These are phyloP conservation scores for Porites lutea DNA, from an alignment of 64 coral and sea anemone species.

Conservation along the genomic window DNA sequence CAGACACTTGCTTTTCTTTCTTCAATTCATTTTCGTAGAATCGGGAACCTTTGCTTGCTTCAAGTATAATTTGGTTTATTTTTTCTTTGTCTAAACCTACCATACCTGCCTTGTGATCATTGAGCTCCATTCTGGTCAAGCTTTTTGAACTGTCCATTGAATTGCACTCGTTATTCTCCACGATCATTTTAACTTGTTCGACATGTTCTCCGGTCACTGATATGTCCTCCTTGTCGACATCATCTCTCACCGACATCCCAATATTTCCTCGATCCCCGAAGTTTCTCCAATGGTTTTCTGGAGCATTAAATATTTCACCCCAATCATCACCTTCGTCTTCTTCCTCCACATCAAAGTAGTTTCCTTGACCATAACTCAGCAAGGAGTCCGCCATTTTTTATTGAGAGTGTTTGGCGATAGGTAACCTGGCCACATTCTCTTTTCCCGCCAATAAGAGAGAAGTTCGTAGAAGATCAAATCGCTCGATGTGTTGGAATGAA, in stretches of 20 bases:
- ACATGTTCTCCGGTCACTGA: background rate
- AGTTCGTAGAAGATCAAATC: background rate
- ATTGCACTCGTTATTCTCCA: background rate
- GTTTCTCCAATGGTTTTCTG: background rate
- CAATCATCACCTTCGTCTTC: slow-evolving; percentile 47
- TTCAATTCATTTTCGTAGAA: slow-evolving; percentile 94
- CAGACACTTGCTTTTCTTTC: slow-evolving; percentile 94
- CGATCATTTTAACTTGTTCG: background rate
- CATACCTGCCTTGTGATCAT: slow-evolving; percentile 98
- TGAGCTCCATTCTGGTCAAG: slow-evolving; percentile 88
- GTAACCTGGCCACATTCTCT: slow-evolving; percentile 32
- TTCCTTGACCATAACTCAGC: background rate
- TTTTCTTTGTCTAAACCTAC: slow-evolving; percentile 91
- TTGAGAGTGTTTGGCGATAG: background rate
- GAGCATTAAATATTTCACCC: slow-evolving; percentile 13
- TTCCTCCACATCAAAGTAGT: background rate
- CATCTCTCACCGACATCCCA: background rate
- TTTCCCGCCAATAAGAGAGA: slow-evolving; percentile 16
- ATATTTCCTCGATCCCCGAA: background rate
- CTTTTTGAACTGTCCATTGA: background rate
- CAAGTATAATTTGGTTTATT: slow-evolving; percentile 98
- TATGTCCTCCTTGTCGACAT: background rate
- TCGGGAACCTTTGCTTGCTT: slow-evolving; percentile 95
- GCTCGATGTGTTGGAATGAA: background rate
- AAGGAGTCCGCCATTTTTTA: slow-evolving; percentile 58